These are phyloP conservation scores for Apogon talboti DNA, from an alignment of 2,797 vertebrate genomes.

Conservation along the genomic window DNA sequence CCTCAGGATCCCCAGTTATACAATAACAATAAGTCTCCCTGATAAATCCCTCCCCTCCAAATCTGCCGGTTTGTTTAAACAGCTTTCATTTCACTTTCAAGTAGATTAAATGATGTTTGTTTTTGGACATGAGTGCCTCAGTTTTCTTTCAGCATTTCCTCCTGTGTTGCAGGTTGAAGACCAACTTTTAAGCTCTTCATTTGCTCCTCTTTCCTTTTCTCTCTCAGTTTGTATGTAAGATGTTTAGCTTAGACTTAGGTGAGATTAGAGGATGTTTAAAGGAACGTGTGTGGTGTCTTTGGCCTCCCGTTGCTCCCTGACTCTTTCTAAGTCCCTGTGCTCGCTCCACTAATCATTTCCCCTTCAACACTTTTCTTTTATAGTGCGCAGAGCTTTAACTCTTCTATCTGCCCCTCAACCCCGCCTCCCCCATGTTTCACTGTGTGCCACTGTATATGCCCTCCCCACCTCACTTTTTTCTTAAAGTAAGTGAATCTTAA, in stretches of 20 bases:
- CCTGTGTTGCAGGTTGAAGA: constrained; percentile 48
- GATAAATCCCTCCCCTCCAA: constrained; percentile 60
- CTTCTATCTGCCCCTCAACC: constrained; percentile 73
- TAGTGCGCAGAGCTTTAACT: constrained; percentile 62
- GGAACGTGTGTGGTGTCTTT: constrained; percentile 54
- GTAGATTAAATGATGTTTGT: constrained; percentile 69
- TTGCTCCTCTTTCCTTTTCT: constrained; percentile 50
- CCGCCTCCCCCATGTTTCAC: constrained; percentile 50
- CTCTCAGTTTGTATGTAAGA: constrained; percentile 58
- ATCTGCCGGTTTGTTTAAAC: constrained; percentile 70
- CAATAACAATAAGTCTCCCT: constrained; percentile 58
- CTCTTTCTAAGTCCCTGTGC: constrained; percentile 54
- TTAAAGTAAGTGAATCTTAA: constrained; percentile 67
- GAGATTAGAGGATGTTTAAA: constrained; percentile 72
- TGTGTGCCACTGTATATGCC: constrained; percentile 57
- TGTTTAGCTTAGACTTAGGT: constrained; percentile 68
- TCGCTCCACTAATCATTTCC: constrained; percentile 69
- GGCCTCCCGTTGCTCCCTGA: constrained; percentile 69
- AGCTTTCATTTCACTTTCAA: constrained; percentile 71
- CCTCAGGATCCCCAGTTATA: constrained; percentile 48
- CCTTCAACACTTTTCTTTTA: constrained; percentile 68
- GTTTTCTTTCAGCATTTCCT: constrained; percentile 45
- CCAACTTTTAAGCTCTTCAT: constrained; percentile 68
- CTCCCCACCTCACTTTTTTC: constrained; percentile 58
- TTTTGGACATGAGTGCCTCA: constrained; percentile 49